A percentile compares a stretch with the other conserved stretches of the same genome.
Evolutionary conservation across 30 jellyfish, hydroid and myxozoan species (phyloP).

Genomic region (Aurelia coerulea): DNA sequence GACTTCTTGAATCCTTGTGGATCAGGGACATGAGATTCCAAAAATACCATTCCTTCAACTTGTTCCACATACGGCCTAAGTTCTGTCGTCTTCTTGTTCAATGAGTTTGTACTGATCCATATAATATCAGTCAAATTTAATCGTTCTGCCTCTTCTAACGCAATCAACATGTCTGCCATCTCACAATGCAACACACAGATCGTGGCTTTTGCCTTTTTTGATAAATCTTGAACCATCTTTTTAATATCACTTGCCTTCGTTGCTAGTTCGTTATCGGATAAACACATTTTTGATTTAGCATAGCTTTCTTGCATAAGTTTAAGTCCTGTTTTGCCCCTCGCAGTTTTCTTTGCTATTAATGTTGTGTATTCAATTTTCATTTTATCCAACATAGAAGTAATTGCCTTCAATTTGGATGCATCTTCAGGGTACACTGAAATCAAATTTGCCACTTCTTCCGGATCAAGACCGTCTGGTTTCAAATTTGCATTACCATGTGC

Average conservation of each 20-base stretch:
- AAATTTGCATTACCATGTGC: conserved; percentile 57
- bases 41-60: conserved; percentile 86
- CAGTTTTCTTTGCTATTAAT: conserved; percentile 62
- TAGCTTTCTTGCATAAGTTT: conserved; percentile 26
- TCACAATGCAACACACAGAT: conserved; percentile 78
- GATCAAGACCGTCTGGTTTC: conserved; percentile 42
- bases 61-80: conserved; percentile 36
- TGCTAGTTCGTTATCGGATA: conserved; percentile 12
- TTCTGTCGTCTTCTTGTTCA: conserved; percentile 35
- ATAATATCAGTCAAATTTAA: conserved; percentile 43
- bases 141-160: conserved; percentile 54
- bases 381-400: conserved; percentile 50
- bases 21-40: conserved; percentile 39
- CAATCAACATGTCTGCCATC: conserved; percentile 28
- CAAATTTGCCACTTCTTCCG: conserved; percentile 39
- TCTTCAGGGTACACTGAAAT: conserved; percentile 86
- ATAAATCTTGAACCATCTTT: conserved; percentile 27
- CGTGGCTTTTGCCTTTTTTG: conserved; percentile 41
- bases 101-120: conserved; percentile 79
- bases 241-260: conserved; percentile 38
- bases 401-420: conserved; percentile 60
- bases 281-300: conserved; percentile 8
- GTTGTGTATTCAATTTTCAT: conserved; percentile 70
- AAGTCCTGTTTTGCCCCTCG: conserved; percentile 73
- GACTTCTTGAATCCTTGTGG: conserved; percentile 56